These are phyloP conservation scores for Nymphalis polychloros DNA, from an alignment of 2,888 invertebrate species.

Conservation along the genomic window DNA sequence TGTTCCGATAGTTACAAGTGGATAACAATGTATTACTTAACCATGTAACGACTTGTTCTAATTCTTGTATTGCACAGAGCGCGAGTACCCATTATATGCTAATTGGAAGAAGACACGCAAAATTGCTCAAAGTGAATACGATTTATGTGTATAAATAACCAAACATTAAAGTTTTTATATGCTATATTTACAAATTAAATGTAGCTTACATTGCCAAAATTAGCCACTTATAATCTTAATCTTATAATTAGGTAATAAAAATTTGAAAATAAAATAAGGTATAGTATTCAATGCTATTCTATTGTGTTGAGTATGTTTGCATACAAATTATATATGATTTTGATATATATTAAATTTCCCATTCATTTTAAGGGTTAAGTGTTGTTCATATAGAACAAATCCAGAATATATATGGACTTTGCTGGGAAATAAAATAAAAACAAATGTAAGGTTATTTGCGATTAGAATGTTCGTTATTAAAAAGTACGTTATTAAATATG, in stretches of 20 bases:
- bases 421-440: too few relatives aligned
- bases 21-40: constrained; percentile 53
- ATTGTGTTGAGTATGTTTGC: not conserved
- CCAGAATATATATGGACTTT: too few relatives aligned
- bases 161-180: constrained; percentile 8
- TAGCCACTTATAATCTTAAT: constrained; percentile 9
- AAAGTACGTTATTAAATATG: too few relatives aligned
- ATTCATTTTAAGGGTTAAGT: too few relatives aligned
- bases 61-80: constrained; percentile 57
- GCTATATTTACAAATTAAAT: not conserved
- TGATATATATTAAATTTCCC: too few relatives aligned
- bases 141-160: constrained; percentile 21
- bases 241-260: constrained; percentile 14
- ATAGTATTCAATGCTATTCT: not conserved
- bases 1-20: constrained; percentile 24
- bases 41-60: constrained; percentile 54
- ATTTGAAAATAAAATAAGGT: constrained; percentile 15
- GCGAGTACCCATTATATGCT: constrained; percentile 63
- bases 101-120: constrained; percentile 64
- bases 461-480: too few relatives aligned
- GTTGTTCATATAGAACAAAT: too few relatives aligned
- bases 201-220: constrained; percentile 12
- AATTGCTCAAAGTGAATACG: constrained; percentile 55
- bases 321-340: not conserved
- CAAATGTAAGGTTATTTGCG: too few relatives aligned